Base-by-base conservation (phyloP, 1,140 invertebrate species). In the Lasaia peninsularis region DNA sequence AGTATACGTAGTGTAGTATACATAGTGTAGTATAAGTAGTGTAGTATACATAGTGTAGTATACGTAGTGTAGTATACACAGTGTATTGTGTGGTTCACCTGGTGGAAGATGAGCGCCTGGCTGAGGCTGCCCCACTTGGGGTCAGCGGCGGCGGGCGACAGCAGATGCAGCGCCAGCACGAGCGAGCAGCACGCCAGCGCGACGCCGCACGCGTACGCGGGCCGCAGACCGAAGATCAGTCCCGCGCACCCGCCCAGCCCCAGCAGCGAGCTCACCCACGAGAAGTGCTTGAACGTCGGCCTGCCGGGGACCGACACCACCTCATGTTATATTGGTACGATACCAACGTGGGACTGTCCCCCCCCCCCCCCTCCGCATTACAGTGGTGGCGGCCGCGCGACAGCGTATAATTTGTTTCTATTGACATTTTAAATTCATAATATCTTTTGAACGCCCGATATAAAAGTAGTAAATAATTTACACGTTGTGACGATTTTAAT, bases 61-160 rank as follows among this genome's bases (percentile, higher is more conserved):
- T 24, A 6, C 7, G 7, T 0, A 24, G 0, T 24, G 24, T 28
- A 28, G 24, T 6, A 7, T 1, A 2, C 8, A 24, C 0, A 24
- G 21, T 5, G 5, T 24, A 24, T 12, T 14, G 35, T 35, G n/a
- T 5, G 1, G n/a, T 14, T 21, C 21, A 82, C 95, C 93, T 99
- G 98, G 83, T 99, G 98, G 86, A 99, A 99, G 76, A 99, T 99
- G 4, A 99, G 91, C 10, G 98, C 98, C 91, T 99, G 98, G 49
- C 96, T 98, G 69, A 99, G 98, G 48, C 97, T 98, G 10, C 98
- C 98, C 98, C 98, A 99, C 51, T 94, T 92, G 8, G 91, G 91
- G 24, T 90, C 88, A 0, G 89, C 88, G 18, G 96, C 96, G 31
- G 95, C 94, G 0, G 98, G 96, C 0, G 97, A 98, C 74, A 98